Evolutionary conservation across 2,888 invertebrate genomes (phyloP).

Genomic region (Osmoderma eremita): DNA sequence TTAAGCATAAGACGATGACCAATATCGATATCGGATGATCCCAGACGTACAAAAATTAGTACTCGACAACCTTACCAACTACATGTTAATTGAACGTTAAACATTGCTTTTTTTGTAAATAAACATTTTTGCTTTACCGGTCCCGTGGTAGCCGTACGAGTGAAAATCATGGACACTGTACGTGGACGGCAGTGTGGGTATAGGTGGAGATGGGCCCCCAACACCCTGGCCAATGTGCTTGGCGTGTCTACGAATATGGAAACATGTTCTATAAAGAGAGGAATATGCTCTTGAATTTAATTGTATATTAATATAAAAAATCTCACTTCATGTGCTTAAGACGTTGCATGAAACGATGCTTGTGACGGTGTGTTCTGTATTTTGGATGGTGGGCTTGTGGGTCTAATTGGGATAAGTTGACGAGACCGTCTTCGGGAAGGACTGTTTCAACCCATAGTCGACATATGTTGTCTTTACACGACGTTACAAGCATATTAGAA

Average conservation of each 20-base stretch:
- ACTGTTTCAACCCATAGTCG: constrained; percentile 99
- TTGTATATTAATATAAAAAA: constrained; percentile 33
- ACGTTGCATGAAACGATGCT: constrained; percentile 95
- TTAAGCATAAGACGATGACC: constrained; percentile 1
- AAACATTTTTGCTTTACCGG: constrained; percentile 62
- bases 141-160: constrained; percentile 83
- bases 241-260: constrained; percentile 88
- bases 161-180: constrained; percentile 97
- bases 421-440: constrained; percentile 93
- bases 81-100: constrained; percentile 5
- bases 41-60: constrained; percentile 10
- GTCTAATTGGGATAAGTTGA: constrained; percentile 74
- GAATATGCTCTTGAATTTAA: constrained; percentile 44
- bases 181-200: constrained; percentile 89
- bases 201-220: constrained; percentile 72
- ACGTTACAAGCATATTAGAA: constrained; percentile 97
- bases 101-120: background rate
- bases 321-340: constrained; percentile 95
- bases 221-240: constrained; percentile 75
- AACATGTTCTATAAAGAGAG: constrained; percentile 77
- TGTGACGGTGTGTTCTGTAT: constrained; percentile 91
- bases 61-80: constrained; percentile 18
- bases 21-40: background rate
- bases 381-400: constrained; percentile 76
- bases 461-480: constrained; percentile 98